Percentiles rank a stretch among this genome's conserved stretches.
Conservation (phyloP, 2,113 vertebrate genomes). For the Dipodomys stephensi region DNA sequence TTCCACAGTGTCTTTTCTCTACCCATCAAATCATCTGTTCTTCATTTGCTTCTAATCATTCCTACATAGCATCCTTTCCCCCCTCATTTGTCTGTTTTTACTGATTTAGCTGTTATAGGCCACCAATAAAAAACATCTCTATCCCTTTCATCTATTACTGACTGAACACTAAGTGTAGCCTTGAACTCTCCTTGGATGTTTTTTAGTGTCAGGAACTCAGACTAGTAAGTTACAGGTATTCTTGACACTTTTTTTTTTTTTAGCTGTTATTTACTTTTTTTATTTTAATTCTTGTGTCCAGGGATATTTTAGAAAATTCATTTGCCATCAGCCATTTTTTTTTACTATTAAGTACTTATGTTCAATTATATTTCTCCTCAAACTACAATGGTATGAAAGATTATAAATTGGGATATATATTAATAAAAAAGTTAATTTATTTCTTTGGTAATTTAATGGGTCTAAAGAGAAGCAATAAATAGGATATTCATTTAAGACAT, state of each 20-base stretch:
- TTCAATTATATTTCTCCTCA: not conserved
- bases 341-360: not conserved
- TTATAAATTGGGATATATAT: not conserved
- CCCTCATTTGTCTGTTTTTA: not conserved
- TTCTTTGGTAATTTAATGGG: conserved; percentile 16
- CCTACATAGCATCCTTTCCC: not conserved
- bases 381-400: not conserved
- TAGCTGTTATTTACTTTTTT: not conserved
- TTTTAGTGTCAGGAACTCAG: not conserved
- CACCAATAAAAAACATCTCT: not conserved
- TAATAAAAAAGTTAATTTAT: not conserved
- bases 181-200: not conserved
- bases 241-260: not conserved
- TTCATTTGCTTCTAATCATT: not conserved
- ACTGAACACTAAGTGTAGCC: not conserved
- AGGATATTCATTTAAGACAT: not conserved
- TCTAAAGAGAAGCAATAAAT: not conserved
- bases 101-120: not conserved
- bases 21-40: not conserved
- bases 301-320: not conserved
- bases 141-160: no score
- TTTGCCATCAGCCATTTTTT: not conserved
- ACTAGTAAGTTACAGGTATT: not conserved
- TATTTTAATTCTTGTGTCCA: not conserved
- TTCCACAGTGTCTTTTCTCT: not conserved